phyloP scores from a whole-genome alignment of 2,113 vertebrate species.

The Hystrix cristata region DNA sequence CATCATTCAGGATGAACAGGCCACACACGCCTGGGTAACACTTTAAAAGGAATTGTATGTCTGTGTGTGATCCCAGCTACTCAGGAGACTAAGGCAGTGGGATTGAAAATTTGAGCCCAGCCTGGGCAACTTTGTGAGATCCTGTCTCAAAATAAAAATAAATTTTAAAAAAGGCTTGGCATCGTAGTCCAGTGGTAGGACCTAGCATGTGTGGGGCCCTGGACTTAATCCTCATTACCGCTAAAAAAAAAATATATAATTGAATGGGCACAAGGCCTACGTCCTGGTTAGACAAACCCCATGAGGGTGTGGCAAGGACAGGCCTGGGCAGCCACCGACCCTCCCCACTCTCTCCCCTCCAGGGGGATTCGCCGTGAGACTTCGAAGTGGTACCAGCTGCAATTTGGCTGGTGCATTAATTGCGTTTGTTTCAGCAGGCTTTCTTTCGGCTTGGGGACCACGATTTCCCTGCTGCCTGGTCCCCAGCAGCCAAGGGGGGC shows the following conservation, averaged over 20 bases:
- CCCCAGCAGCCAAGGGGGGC: constrained; percentile 73
- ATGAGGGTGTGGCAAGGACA: background rate
- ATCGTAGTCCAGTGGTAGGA: background rate
- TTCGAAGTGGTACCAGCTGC: fast-evolving
- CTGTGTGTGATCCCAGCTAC: background rate
- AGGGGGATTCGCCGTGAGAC: background rate
- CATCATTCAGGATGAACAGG: background rate
- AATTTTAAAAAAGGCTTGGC: background rate
- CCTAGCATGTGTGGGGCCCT: background rate
- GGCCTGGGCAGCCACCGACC: fast-evolving
- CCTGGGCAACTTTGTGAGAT: background rate
- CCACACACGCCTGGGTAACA: too few relatives aligned
- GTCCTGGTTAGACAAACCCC: background rate
- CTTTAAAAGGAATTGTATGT: background rate
- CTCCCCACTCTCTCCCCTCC: fast-evolving
- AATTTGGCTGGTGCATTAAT: background rate
- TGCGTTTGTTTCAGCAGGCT: background rate
- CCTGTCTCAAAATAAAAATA: background rate
- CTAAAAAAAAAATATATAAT: background rate
- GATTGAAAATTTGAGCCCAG: background rate
- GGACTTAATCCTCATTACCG: background rate
- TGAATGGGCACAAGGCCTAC: background rate
- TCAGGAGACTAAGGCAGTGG: background rate
- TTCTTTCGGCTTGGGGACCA: background rate
- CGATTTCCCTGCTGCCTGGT: constrained; percentile 26